phyloP scores from a whole-genome alignment of 2,888 invertebrate genomes.

The Aporophyla nigra region DNA sequence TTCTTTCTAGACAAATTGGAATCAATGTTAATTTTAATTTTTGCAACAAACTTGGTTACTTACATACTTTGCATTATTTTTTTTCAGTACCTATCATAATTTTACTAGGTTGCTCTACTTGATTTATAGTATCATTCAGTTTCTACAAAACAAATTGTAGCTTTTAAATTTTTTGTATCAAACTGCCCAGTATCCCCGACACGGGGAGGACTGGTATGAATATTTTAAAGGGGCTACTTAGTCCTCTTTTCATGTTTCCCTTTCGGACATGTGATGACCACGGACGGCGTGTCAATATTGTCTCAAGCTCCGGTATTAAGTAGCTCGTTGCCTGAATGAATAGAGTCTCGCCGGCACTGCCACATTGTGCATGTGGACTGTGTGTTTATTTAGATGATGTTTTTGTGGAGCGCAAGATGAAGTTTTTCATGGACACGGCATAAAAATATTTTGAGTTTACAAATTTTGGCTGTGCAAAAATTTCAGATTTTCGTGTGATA shows the following conservation, averaged over 20 bases:
- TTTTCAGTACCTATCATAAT: constrained; percentile 59
- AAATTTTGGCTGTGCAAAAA: neutral
- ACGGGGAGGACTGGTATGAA: constrained; percentile 64
- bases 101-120: constrained; percentile 64
- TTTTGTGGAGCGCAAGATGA: constrained; percentile 61
- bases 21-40: neutral
- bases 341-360: constrained; percentile 78
- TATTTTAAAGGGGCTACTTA: constrained; percentile 78
- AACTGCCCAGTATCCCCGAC: constrained; percentile 37
- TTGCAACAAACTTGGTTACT: constrained; percentile 9
- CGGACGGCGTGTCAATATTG: constrained; percentile 85
- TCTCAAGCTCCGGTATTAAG: constrained; percentile 85
- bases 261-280: constrained; percentile 88
- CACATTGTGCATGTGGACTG: constrained; percentile 71
- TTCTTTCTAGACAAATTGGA: constrained; percentile 21
- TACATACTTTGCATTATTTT: constrained; percentile 15
- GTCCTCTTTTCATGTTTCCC: constrained; percentile 77
- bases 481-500: neutral
- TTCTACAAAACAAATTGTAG: neutral
- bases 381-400: constrained; percentile 78
- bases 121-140: constrained; percentile 49
- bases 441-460: constrained; percentile 22
- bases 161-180: constrained; percentile 18
- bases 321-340: constrained; percentile 86
- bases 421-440: constrained; percentile 26